Base-by-base conservation (phyloP, 2,888 invertebrate genomes). In the Diachrysia chrysitis region DNA sequence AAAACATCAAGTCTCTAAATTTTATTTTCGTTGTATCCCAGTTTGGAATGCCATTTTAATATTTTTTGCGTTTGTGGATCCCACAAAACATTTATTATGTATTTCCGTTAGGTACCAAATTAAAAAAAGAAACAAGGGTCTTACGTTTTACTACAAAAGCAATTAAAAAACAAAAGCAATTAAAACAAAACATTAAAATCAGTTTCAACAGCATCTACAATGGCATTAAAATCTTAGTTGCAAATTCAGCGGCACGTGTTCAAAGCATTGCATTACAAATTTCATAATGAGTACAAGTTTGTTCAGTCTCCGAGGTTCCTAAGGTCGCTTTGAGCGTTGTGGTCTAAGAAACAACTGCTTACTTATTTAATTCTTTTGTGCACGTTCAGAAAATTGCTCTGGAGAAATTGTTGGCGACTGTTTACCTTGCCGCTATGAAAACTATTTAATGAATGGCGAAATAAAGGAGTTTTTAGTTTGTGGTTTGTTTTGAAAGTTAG, bases 361-460 rank as follows among this genome's bases (percentile, higher is more conserved):
- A 83, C 78, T 87, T 87, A 85, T 85, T 85, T 86, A 86, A 86
- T 86, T 86, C 83, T 83, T 86, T 85, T 86, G 81, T 85, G 84
- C 82, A 68, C 59, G 71, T 81, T 82, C 84, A 79, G 82, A 73
- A 85, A 86, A 86, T 84, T 83, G 72, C 82, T 83, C 78, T 63
- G 72, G 76, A 76, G 73, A 82, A 81, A 78, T 83, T 79, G 67
- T 74, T 64, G 71, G 67, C 65, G 77, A 78, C 78, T 79, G 76
- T 77, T 82, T 82, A 77, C 81, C 37, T 59, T 71, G 67, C 71
- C 63, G 67, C 32, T 65, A 37, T 57, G 66, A 68, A 48, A 69
- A 74, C 71, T 79, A 65, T 73, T 73, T 51, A 64, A 51, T 61
- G 46, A n/a, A 9, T n/a, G 42, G 29, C 14, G 29, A 42, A 60